Percentiles rank a stretch among this genome's conserved stretches.
Conservation (phyloP, 2,888 invertebrate species). For the Dicranocentrus wangi region DNA sequence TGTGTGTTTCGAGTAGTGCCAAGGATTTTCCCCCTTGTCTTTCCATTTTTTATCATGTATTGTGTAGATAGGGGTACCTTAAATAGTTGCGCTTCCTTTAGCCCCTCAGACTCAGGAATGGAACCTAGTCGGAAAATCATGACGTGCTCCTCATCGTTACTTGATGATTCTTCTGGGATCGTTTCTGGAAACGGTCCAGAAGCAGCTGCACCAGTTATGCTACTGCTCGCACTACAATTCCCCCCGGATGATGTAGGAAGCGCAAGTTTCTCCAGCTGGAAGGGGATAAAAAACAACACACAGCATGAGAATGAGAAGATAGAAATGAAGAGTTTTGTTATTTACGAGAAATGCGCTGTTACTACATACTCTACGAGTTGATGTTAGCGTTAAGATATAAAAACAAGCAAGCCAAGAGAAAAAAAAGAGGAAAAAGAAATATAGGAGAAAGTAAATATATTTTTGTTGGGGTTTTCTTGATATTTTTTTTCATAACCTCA, state of each 20-base stretch:
- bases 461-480: too few relatives aligned
- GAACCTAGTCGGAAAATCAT: slow-evolving; percentile 90
- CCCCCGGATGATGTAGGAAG: slow-evolving; percentile 65
- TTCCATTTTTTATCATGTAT: too few relatives aligned
- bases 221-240: slow-evolving; percentile 53
- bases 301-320: slow-evolving; percentile 20
- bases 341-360: slow-evolving; percentile 46
- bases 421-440: slow-evolving; percentile 31
- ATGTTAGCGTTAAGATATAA: slow-evolving; percentile 22
- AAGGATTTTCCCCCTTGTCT: too few relatives aligned
- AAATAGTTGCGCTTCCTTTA: slow-evolving; percentile 85
- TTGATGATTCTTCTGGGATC: slow-evolving; percentile 93
- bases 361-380: slow-evolving; percentile 51
- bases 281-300: slow-evolving; percentile 1
- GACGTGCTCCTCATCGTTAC: slow-evolving; percentile 93
- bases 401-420: slow-evolving; percentile 18
- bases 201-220: slow-evolving; percentile 56
- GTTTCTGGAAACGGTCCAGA: slow-evolving; percentile 89
- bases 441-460: slow-evolving; percentile 39
- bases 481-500: slow-evolving; percentile 67
- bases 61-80: too few relatives aligned
- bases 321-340: slow-evolving; percentile 25
- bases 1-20: too few relatives aligned
- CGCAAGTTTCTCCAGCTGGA: slow-evolving; percentile 72
- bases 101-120: slow-evolving; percentile 82